Evolutionary conservation across 2,113 vertebrate genomes (phyloP).

Genomic region (Prionailurus viverrinus): DNA sequence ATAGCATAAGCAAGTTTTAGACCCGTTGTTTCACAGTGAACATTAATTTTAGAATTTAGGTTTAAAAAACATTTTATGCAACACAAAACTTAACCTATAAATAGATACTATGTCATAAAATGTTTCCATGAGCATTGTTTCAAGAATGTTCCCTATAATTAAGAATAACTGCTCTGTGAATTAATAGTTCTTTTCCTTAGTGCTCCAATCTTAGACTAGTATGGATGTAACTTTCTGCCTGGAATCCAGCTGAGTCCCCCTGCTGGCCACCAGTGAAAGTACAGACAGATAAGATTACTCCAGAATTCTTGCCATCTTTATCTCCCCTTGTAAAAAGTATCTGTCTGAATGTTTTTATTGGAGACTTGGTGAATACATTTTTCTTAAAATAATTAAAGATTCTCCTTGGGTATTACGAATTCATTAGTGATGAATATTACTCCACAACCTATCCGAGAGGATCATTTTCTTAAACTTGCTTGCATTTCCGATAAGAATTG

Average conservation of each 20-base stretch:
- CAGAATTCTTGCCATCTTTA: conserved; percentile 42
- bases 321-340: neutral
- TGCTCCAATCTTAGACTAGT: neutral
- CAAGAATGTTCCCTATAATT: neutral
- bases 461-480: neutral
- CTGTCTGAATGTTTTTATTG: neutral
- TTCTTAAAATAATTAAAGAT: conserved; percentile 51
- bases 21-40: neutral
- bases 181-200: neutral
- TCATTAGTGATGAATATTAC: neutral
- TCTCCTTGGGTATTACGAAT: neutral
- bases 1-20: neutral
- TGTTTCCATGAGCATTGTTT: conserved; percentile 26
- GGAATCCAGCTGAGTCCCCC: conserved; percentile 66
- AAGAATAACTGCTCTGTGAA: conserved; percentile 38
- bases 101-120: neutral
- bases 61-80: conserved; percentile 17
- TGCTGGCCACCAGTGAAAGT: conserved; percentile 69
- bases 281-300: neutral
- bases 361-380: neutral
- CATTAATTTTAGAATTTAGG: conserved; percentile 56
- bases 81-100: conserved; percentile 56
- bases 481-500: neutral
- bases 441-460: neutral
- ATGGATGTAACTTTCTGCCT: conserved; percentile 1